Conservation (phyloP, 2,888 invertebrate genomes). For the Phyllotreta cruciferae region DNA sequence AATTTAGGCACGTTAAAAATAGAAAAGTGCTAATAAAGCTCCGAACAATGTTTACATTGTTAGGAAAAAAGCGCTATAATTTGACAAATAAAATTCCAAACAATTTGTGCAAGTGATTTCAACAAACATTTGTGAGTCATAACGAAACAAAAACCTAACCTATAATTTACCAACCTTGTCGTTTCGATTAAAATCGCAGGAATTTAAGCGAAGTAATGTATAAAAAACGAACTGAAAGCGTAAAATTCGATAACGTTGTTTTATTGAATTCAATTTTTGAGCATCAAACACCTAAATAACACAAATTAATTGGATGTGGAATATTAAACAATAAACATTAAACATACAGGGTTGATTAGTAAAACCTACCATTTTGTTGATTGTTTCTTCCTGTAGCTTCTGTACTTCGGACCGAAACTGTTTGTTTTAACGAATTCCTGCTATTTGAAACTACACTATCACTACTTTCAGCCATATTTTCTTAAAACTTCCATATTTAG, state of each 20-base stretch:
- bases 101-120: background rate
- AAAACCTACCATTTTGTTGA: slow-evolving; percentile 54
- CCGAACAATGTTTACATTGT: slow-evolving; percentile 1
- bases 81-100: background rate
- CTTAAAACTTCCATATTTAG: slow-evolving; percentile 42
- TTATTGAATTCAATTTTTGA: too few relatives aligned
- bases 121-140: slow-evolving; percentile 12
- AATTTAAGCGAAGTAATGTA: background rate
- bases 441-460: slow-evolving; percentile 57
- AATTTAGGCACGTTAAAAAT: background rate
- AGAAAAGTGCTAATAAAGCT: background rate
- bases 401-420: slow-evolving; percentile 47
- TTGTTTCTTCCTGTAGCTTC: slow-evolving; percentile 49
- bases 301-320: background rate
- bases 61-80: background rate
- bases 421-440: slow-evolving; percentile 53
- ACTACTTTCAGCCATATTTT: slow-evolving; percentile 59
- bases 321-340: slow-evolving; percentile 30
- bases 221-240: background rate
- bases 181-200: background rate
- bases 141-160: slow-evolving; percentile 12
- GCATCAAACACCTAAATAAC: too few relatives aligned
- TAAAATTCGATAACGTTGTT: too few relatives aligned
- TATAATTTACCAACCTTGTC: slow-evolving; percentile 8
- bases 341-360: slow-evolving; percentile 11